Conservation (phyloP, 1,140 invertebrate genomes). For the Drosophila biarmipes region DNA sequence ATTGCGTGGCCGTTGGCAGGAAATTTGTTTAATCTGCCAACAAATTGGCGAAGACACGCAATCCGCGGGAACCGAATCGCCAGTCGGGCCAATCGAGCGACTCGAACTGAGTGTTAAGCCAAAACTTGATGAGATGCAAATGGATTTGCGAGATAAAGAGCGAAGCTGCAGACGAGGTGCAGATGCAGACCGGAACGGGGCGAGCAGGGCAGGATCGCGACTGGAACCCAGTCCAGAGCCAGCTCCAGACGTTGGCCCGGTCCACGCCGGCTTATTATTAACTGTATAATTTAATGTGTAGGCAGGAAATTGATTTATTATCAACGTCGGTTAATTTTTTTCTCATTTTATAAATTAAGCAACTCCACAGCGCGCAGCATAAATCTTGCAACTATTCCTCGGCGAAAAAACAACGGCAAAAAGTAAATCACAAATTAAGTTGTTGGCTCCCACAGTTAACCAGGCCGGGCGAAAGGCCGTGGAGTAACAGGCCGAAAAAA, state of each 20-base stretch:
- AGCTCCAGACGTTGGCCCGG: slow-evolving; percentile 59
- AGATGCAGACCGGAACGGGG: slow-evolving; percentile 10
- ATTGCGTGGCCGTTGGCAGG: slow-evolving; percentile 78
- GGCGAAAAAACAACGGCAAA: slow-evolving; percentile 22
- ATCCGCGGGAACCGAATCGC: slow-evolving; percentile 43
- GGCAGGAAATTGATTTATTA: slow-evolving; percentile 83
- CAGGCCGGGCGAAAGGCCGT: slow-evolving; percentile 25
- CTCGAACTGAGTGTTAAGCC: slow-evolving; percentile 50
- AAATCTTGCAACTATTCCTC: slow-evolving; percentile 54
- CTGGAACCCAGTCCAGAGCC: slow-evolving; percentile 11
- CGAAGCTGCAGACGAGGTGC: slow-evolving; percentile 36
- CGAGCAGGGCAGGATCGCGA: neutral
- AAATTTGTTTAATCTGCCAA: slow-evolving; percentile 81
- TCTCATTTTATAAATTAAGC: slow-evolving; percentile 71
- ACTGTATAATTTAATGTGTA: slow-evolving; percentile 81
- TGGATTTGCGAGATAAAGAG: slow-evolving; percentile 74
- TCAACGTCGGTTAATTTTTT: slow-evolving; percentile 76
- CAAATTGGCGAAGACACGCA: slow-evolving; percentile 81
- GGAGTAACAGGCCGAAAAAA: slow-evolving; percentile 47
- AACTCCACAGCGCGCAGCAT: slow-evolving; percentile 58
- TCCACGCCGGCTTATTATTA: slow-evolving; percentile 76
- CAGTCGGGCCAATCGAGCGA: slow-evolving; percentile 17
- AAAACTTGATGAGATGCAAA: slow-evolving; percentile 79
- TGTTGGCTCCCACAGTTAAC: slow-evolving; percentile 80
- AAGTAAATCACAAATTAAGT: slow-evolving; percentile 78